phyloP scores from a whole-genome alignment of 2,888 invertebrate genomes.

The Eupithecia insigniata region DNA sequence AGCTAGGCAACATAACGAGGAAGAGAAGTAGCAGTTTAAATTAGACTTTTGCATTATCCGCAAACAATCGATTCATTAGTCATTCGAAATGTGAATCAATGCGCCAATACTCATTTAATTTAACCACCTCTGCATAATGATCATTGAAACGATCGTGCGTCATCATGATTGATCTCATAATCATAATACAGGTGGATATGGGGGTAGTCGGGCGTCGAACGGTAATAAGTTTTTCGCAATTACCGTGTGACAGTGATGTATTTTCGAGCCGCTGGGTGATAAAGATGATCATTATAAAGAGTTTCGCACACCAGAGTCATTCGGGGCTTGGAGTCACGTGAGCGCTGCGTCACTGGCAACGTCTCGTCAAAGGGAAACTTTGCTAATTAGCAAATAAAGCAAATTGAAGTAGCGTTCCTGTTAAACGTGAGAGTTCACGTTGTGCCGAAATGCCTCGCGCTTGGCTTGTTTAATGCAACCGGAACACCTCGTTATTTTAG shows the following conservation, averaged over 20 bases:
- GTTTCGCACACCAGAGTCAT: constrained; percentile 41
- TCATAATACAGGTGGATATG: constrained; percentile 21
- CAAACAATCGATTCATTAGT: constrained; percentile 15
- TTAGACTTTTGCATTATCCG: not conserved
- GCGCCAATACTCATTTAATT: constrained; percentile 25
- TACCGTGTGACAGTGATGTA: constrained; percentile 52
- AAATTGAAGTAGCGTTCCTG: constrained; percentile 66
- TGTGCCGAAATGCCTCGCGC: constrained; percentile 54
- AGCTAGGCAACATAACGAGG: not conserved
- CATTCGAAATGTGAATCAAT: constrained; percentile 23
- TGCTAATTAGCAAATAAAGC: constrained; percentile 79
- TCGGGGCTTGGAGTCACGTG: constrained; percentile 36
- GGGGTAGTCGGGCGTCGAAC: constrained; percentile 45
- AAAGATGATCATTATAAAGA: constrained; percentile 53
- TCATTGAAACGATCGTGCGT: constrained; percentile 30
- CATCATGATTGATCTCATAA: constrained; percentile 43
- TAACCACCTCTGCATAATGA: constrained; percentile 25
- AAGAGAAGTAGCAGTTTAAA: not conserved
- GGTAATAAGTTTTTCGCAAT: constrained; percentile 50
- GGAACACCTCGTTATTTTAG: constrained; percentile 33
- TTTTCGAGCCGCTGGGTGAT: constrained; percentile 42
- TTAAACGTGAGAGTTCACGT: constrained; percentile 63
- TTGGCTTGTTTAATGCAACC: constrained; percentile 51
- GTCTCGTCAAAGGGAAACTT: constrained; percentile 71
- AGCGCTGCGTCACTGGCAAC: constrained; percentile 32